phyloP scores from a whole-genome alignment of 2,113 vertebrate species.

The Spilogale gracilis region DNA sequence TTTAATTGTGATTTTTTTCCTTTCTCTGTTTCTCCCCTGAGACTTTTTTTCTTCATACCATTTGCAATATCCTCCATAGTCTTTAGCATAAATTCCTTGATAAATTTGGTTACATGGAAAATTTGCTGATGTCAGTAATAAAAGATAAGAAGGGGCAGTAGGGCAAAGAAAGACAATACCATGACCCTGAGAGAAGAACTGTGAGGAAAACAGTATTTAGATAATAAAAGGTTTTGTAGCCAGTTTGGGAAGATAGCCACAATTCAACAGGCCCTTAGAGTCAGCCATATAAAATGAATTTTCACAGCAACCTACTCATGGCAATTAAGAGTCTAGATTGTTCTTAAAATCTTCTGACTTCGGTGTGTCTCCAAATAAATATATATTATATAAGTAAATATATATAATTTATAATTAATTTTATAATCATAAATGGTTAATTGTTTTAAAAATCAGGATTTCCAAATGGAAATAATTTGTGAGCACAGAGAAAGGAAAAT shows the following conservation, averaged over 20 bases:
- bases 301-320: not conserved
- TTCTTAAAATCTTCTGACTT: not conserved
- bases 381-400: too few relatives aligned
- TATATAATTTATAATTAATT: too few relatives aligned
- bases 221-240: not conserved
- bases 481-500: not conserved
- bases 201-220: not conserved
- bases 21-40: not conserved
- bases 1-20: not conserved
- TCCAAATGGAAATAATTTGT: constrained; percentile 20
- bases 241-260: not conserved
- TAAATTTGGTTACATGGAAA: not conserved
- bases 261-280: not conserved
- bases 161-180: not conserved
- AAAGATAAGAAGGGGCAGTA: not conserved
- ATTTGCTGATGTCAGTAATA: constrained; percentile 3
- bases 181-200: not conserved
- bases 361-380: not conserved
- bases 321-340: not conserved
- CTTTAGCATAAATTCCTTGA: not conserved
- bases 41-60: not conserved
- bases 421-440: not conserved
- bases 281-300: not conserved
- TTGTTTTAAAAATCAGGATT: not conserved
- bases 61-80: not conserved